Percentiles rank a stretch among this genome's conserved stretches.
These are phyloP conservation scores for Exephanes ischioxanthus DNA, from an alignment of 2,888 invertebrate species.

Conservation along the genomic window DNA sequence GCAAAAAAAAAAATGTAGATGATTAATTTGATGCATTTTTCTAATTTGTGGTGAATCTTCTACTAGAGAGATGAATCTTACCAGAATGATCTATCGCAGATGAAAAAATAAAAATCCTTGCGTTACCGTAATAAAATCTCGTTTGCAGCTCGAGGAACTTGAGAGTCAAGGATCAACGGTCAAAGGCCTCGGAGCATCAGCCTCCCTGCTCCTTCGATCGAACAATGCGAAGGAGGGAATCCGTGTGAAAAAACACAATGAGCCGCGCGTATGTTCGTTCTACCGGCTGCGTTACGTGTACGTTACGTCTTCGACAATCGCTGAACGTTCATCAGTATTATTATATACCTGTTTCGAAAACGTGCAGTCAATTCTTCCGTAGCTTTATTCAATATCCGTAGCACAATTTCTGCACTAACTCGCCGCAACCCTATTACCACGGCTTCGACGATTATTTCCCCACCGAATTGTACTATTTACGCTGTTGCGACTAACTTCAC, in stretches of 20 bases:
- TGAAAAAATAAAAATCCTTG: not conserved
- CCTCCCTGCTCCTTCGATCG: conserved; percentile 42
- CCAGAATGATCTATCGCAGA: not conserved
- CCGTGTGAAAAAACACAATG: conserved; percentile 59
- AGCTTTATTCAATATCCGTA: not conserved
- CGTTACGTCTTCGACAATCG: conserved; percentile 31
- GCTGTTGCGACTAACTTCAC: not conserved
- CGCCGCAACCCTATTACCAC: not conserved
- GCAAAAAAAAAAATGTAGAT: not conserved
- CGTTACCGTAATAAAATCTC: not conserved
- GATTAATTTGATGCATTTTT: not conserved
- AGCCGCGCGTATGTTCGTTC: conserved; percentile 16
- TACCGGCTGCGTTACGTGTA: conserved; percentile 12
- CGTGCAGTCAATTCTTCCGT: not conserved
- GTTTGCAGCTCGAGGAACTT: not conserved
- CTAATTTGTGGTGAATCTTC: not conserved
- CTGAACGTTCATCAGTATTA: conserved; percentile 45
- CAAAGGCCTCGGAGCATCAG: conserved; percentile 40
- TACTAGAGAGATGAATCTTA: not conserved
- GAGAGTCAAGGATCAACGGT: conserved; percentile 9
- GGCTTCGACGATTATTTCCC: not conserved
- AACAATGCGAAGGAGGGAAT: conserved; percentile 54
- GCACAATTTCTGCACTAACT: not conserved
- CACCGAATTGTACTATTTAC: not conserved
- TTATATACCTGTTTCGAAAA: not conserved